phyloP scores from a whole-genome alignment of 2,888 invertebrate genomes.

The Dynastes grantii region DNA sequence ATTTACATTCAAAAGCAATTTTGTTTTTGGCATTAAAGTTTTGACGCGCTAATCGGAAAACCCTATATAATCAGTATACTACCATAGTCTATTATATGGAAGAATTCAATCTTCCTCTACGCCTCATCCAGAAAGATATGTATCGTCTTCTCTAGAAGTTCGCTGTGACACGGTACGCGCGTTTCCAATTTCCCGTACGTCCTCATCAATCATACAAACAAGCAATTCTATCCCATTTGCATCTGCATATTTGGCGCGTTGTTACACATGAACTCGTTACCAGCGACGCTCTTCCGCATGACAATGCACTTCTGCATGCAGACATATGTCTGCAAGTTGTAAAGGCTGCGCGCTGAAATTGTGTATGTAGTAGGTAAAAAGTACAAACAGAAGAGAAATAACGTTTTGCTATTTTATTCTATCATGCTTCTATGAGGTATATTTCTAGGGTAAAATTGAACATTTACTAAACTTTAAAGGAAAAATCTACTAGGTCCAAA shows the following conservation, averaged over 20 bases:
- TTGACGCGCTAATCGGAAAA: too few species aligned
- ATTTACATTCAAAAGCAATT: too few species aligned
- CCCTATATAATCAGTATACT: too few species aligned
- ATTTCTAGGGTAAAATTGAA: too few species aligned
- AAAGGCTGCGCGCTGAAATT: background rate
- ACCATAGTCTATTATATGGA: background rate
- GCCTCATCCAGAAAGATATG: background rate
- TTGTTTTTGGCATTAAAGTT: too few species aligned
- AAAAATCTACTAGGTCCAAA: too few species aligned
- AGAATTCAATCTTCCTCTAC: slow-evolving; percentile 20
- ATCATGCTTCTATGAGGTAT: too few species aligned
- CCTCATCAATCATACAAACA: slow-evolving; percentile 33
- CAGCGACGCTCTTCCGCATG: background rate
- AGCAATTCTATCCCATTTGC: slow-evolving; percentile 22
- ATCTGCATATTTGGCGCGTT: slow-evolving; percentile 16
- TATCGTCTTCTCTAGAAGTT: background rate
- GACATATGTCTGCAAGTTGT: slow-evolving; percentile 1
- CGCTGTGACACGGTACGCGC: background rate
- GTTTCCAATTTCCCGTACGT: slow-evolving; percentile 30
- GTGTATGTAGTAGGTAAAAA: background rate
- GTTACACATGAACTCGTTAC: slow-evolving; percentile 1
- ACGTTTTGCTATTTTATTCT: too few species aligned
- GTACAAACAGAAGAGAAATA: too few species aligned
- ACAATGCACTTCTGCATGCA: slow-evolving; percentile 14
- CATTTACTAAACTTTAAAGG: too few species aligned